Conservation (phyloP, 2,888 invertebrate genomes). For the Apotomis capreana region DNA sequence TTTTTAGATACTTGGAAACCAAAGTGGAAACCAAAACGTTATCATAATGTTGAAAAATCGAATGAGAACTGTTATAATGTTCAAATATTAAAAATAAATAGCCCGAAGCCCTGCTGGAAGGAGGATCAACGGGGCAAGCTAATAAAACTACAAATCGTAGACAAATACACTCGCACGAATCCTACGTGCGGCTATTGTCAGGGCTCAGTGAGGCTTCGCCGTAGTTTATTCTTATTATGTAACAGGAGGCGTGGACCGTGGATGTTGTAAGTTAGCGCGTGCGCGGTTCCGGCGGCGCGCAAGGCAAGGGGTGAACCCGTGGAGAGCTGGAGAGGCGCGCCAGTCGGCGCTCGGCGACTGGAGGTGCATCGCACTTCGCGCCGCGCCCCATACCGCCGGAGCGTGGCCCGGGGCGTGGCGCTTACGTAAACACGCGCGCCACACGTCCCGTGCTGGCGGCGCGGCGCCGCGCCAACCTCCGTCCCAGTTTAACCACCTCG, state of each 20-base stretch:
- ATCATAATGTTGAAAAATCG: too few relatives aligned
- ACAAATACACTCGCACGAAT: slow-evolving; percentile 30
- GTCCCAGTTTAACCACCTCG: slow-evolving; percentile 68
- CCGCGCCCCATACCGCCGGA: slow-evolving; percentile 80
- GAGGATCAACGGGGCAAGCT: slow-evolving; percentile 16
- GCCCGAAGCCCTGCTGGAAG: not conserved
- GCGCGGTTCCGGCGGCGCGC: slow-evolving; percentile 63
- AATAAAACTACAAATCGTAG: slow-evolving; percentile 18
- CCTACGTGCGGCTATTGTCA: slow-evolving; percentile 41
- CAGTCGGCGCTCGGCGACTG: slow-evolving; percentile 81
- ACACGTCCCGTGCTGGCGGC: slow-evolving; percentile 64
- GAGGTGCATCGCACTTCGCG: slow-evolving; percentile 78
- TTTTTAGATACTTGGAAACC: too few relatives aligned
- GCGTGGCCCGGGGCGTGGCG: slow-evolving; percentile 84
- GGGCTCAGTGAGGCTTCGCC: slow-evolving; percentile 55
- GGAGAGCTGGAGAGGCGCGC: slow-evolving; percentile 57
- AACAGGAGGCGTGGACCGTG: slow-evolving; percentile 70
- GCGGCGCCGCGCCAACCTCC: slow-evolving; percentile 76
- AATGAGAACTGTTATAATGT: too few relatives aligned
- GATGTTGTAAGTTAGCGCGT: slow-evolving; percentile 68
- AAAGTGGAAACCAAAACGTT: too few relatives aligned
- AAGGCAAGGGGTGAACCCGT: slow-evolving; percentile 53
- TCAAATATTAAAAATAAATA: too few relatives aligned
- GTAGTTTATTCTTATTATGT: slow-evolving; percentile 70
- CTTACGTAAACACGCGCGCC: slow-evolving; percentile 82